Evolutionary conservation across 2,797 vertebrate genomes (phyloP), one percentile per base, ranked within the genome.

Genomic region (Ambastaia sidthimunki): DNA sequence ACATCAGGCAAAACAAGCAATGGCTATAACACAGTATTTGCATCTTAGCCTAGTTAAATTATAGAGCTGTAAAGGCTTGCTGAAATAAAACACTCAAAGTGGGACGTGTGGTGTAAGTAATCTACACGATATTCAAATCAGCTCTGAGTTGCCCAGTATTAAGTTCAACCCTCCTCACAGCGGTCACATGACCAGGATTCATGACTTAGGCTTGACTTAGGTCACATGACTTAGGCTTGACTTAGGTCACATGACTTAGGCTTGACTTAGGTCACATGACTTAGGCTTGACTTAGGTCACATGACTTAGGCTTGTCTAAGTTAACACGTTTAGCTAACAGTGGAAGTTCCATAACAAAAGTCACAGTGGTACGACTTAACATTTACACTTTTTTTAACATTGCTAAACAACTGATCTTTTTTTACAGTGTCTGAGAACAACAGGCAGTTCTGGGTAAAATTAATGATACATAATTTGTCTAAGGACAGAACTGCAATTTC

Each of bases 331-430:
- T 55, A 28, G 37, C 37, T 68, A 1, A 54, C 74, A 74, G 83
- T 81, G 80, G 10, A 16, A 10, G 75, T 78, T 76, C 81, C 82
- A 85, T 86, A 85, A 67, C 82, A 48, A 48, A 82, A 77, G 55
- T 37, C 34, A 37, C 9, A 37, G 34, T 37, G 34, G 1, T 37
- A 37, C 34, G 34, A 37, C 34, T 37, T 6, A 37, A 37, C 34
- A 37, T 37, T 37, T 7, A 37, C 7, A 37, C 34, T 81, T 80
- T 89, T 80, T 50, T 18, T 15, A 18, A 16, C 16, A 18, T 37
- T 34, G 31, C 31, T 7, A 37, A 37, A 37, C 34, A 37, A 37
- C 34, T 50, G 48, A 15, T 50, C 7, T 50, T 18, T 50, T 2
- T 18, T 50, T n/a, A 50, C 15, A 50, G 13, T 4, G 48, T 50